Percentiles rank a stretch among this genome's conserved stretches.
Conservation (phyloP, 2,888 invertebrate species). For the Clostera curtula region DNA sequence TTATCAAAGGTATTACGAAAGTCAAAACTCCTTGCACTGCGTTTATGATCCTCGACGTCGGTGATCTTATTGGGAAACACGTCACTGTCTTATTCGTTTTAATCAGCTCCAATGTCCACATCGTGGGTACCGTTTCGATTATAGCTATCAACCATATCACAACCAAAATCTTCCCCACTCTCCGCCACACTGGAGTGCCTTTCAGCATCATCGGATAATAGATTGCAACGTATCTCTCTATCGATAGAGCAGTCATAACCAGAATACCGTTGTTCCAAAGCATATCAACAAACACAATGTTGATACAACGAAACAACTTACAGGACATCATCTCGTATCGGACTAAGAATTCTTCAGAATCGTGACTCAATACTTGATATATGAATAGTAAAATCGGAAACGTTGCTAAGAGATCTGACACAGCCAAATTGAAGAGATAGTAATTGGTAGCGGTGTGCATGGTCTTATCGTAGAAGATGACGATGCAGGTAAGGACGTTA, state of each 20-base stretch:
- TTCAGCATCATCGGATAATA: conserved; percentile 23
- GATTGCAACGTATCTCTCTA: conserved; percentile 25
- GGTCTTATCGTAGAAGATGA: conserved; percentile 49
- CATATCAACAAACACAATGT: conserved; percentile 15
- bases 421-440: conserved; percentile 54
- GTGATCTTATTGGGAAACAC: conserved; percentile 16
- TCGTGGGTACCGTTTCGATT: conserved; percentile 21
- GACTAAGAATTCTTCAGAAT: conserved; percentile 9
- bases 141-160: conserved; percentile 25
- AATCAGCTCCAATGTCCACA: conserved; percentile 18
- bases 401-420: conserved; percentile 50
- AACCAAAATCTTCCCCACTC: conserved; percentile 19
- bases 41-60: conserved; percentile 11
- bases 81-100: conserved; percentile 15
- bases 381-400: conserved; percentile 40
- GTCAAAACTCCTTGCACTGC: conserved; percentile 17
- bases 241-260: conserved; percentile 23
- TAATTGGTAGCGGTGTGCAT: conserved; percentile 61
- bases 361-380: conserved; percentile 13
- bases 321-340: conserved; percentile 11
- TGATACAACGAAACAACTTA: conserved; percentile 20
- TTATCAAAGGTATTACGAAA: conserved; percentile 23
- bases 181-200: conserved; percentile 14
- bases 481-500: conserved; percentile 54
- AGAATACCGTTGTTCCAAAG: conserved; percentile 25